phyloP scores from a whole-genome alignment of 2,888 invertebrate genomes.

The Troides helena region DNA sequence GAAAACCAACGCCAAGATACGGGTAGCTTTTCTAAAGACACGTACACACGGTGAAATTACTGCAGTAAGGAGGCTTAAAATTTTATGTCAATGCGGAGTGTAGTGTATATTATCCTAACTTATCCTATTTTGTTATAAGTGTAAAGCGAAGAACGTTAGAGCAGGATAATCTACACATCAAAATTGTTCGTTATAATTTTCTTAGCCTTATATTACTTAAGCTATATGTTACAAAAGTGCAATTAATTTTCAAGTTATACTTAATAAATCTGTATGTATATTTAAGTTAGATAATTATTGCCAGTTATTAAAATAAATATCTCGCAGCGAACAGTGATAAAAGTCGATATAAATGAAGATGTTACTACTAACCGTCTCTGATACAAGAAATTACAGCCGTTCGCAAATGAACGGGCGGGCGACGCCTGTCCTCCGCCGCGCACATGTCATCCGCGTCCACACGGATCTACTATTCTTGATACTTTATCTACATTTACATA shows the following conservation, averaged over 20 bases:
- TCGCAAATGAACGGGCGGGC: constrained; percentile 64
- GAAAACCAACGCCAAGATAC: too few species aligned
- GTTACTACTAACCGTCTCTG: constrained; percentile 35
- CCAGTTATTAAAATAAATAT: constrained; percentile 9
- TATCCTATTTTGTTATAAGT: not conserved
- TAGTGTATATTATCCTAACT: not conserved
- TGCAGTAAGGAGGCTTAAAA: too few species aligned
- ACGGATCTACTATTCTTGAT: constrained; percentile 44
- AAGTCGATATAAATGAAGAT: constrained; percentile 28
- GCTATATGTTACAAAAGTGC: not conserved
- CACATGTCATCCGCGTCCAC: constrained; percentile 57
- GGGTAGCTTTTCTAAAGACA: too few species aligned
- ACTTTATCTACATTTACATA: constrained; percentile 35
- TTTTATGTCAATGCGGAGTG: not conserved
- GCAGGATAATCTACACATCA: too few species aligned
- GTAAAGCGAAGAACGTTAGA: too few species aligned
- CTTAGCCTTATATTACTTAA: too few species aligned
- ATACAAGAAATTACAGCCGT: constrained; percentile 67
- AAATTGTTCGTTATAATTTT: too few species aligned
- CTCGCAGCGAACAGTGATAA: not conserved
- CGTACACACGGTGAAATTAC: too few species aligned
- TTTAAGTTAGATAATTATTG: not conserved
- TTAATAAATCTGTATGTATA: not conserved
- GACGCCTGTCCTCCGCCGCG: constrained; percentile 58
- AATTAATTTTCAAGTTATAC: not conserved